Conservation (phyloP, 2,888 invertebrate species). For the Trissolcus japonicus region DNA sequence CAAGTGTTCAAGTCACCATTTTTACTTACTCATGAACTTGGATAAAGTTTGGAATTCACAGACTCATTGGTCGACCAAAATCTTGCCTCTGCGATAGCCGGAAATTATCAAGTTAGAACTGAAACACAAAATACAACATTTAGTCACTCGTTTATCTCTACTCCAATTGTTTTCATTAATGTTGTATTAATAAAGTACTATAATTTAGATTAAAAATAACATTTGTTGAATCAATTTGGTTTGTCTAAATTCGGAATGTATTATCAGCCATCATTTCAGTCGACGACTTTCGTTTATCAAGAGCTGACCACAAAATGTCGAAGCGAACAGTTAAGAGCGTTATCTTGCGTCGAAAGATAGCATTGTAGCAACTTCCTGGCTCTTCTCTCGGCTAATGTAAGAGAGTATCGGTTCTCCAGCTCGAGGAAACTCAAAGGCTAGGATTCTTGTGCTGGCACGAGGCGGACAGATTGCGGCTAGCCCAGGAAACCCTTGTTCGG, state of each 20-base stretch:
- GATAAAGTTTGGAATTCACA: conserved; percentile 39
- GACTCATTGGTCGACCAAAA: conserved; percentile 34
- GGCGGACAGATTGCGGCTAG: conserved; percentile 73
- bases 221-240: too few relatives aligned
- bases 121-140: conserved; percentile 18
- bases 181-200: too few relatives aligned
- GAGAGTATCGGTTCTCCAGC: conserved; percentile 65
- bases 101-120: conserved; percentile 40
- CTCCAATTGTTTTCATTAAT: background rate
- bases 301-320: background rate
- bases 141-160: background rate
- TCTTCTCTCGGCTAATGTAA: conserved; percentile 65
- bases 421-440: conserved; percentile 71
- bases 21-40: conserved; percentile 46
- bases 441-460: conserved; percentile 67
- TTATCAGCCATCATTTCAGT: background rate
- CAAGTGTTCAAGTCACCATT: background rate
- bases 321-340: conserved; percentile 61
- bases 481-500: conserved; percentile 67
- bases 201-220: too few relatives aligned
- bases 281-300: background rate
- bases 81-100: conserved; percentile 40
- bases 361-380: conserved; percentile 69
- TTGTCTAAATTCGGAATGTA: too few relatives aligned
- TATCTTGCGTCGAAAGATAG: conserved; percentile 68